Conservation (phyloP, 1,140 invertebrate genomes). For the Pteromalus puparum region DNA sequence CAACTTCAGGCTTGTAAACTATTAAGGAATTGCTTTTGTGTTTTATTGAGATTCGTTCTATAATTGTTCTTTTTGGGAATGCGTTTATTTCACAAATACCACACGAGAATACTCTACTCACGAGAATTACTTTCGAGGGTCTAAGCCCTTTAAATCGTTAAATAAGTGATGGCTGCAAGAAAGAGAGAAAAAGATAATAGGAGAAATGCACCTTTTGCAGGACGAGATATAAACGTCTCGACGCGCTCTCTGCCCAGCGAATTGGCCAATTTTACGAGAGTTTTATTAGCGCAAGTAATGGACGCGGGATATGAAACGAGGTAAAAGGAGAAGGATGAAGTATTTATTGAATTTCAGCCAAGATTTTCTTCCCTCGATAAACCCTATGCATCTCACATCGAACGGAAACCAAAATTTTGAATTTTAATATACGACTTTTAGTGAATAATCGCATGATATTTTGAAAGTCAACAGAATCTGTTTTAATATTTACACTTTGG, state of each 20-base stretch:
- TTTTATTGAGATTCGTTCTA: too few species aligned
- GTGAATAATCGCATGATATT: too few species aligned
- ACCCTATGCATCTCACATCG: not conserved
- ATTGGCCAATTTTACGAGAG: slow-evolving; percentile 32
- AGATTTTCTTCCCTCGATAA: not conserved
- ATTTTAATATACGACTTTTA: not conserved
- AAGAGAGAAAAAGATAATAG: not conserved
- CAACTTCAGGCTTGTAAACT: too few species aligned
- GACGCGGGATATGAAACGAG: slow-evolving; percentile 3
- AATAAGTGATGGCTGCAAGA: not conserved
- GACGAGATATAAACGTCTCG: slow-evolving; percentile 16
- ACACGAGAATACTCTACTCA: not conserved
- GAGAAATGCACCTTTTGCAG: slow-evolving; percentile 34
- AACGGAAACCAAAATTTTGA: not conserved
- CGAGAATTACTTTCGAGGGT: not conserved
- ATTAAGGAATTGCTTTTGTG: too few species aligned
- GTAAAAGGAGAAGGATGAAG: not conserved
- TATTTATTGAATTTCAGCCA: slow-evolving; percentile 33
- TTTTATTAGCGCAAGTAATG: slow-evolving; percentile 51
- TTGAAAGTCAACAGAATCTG: too few species aligned
- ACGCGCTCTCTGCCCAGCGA: not conserved
- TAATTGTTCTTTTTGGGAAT: too few species aligned
- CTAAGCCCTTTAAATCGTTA: not conserved
- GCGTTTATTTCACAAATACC: not conserved
- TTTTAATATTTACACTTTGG: not conserved